Evolutionary conservation across 2,797 vertebrate species (phyloP).

Genomic region (Serranus cabrilla): DNA sequence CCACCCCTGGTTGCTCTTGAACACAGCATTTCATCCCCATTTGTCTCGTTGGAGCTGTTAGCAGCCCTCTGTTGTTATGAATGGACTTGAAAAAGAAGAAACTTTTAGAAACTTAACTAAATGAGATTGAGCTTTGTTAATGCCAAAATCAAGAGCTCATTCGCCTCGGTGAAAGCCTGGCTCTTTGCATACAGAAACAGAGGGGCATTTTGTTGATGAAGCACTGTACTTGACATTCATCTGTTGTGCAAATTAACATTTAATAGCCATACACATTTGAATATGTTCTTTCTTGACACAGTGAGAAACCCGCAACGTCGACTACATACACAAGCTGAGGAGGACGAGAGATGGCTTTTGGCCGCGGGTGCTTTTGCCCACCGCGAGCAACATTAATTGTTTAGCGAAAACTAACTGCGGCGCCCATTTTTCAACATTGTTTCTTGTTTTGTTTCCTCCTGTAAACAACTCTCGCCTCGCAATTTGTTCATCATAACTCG

Average conservation of each 20-base stretch:
- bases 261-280: constrained; percentile 84
- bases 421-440: constrained; percentile 74
- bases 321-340: constrained; percentile 47
- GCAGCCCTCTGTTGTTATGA: background rate
- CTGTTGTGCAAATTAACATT: constrained; percentile 85
- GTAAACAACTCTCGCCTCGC: constrained; percentile 70
- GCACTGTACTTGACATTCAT: constrained; percentile 76
- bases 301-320: constrained; percentile 69
- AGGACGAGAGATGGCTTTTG: constrained; percentile 73
- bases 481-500: constrained; percentile 71
- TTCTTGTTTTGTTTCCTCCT: constrained; percentile 70
- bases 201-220: constrained; percentile 79
- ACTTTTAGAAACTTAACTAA: constrained; percentile 43
- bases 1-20: background rate
- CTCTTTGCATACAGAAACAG: constrained; percentile 67
- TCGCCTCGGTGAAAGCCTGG: constrained; percentile 43
- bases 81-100: background rate
- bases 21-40: constrained; percentile 5
- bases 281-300: constrained; percentile 78
- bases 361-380: constrained; percentile 76
- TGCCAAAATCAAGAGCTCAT: constrained; percentile 60
- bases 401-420: constrained; percentile 65
- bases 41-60: background rate
- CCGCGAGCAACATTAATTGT: constrained; percentile 79
- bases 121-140: constrained; percentile 51